These are phyloP conservation scores for Drosophila orosa DNA, from an alignment of 1,140 invertebrate genomes.

Conservation along the genomic window DNA sequence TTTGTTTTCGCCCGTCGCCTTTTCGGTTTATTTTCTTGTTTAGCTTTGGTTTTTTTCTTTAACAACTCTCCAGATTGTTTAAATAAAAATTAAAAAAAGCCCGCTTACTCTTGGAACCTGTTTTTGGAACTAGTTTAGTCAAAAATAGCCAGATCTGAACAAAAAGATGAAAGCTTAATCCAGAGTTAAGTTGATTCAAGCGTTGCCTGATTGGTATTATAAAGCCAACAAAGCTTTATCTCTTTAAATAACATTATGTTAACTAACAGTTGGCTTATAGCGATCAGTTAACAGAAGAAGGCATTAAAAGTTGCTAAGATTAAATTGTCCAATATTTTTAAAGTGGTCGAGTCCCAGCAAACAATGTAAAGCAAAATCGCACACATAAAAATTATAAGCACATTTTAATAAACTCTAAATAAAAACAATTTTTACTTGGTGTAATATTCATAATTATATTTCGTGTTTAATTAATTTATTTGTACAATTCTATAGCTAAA, in stretches of 20 bases:
- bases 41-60: too few species aligned
- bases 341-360: too few species aligned
- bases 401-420: not conserved
- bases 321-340: too few species aligned
- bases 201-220: not conserved
- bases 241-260: not conserved
- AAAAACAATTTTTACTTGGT: conserved; percentile 35
- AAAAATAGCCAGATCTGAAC: conserved; percentile 5
- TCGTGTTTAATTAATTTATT: conserved; percentile 77
- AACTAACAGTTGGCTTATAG: not conserved
- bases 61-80: too few species aligned
- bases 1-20: too few species aligned
- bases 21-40: not conserved
- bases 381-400: not conserved
- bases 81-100: not conserved
- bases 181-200: not conserved
- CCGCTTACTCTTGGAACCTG: not conserved
- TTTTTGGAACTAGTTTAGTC: conserved; percentile 3
- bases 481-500: conserved; percentile 73
- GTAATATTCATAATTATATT: conserved; percentile 68
- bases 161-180: conserved; percentile 11
- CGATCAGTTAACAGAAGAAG: not conserved
- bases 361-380: too few species aligned
- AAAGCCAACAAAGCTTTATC: not conserved
- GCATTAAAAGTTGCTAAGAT: not conserved